Evolutionary conservation across 2,888 invertebrate species (phyloP).

Genomic region (Sturmia bella): DNA sequence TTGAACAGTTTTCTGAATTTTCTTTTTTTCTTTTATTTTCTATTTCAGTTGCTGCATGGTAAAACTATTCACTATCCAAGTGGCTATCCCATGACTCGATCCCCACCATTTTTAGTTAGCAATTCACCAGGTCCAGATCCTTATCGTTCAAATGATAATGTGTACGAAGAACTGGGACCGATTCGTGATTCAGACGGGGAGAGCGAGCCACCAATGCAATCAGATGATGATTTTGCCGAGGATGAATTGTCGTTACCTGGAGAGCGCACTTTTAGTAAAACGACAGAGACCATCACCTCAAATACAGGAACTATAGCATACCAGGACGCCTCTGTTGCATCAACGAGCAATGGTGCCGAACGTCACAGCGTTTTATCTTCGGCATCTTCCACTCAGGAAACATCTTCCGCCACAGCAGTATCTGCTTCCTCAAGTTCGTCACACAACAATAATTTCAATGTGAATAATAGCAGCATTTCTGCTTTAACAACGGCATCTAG

Average conservation of each 20-base stretch:
- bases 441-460: constrained; percentile 71
- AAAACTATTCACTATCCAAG: constrained; percentile 84
- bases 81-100: constrained; percentile 84
- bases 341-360: constrained; percentile 73
- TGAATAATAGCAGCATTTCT: constrained; percentile 12
- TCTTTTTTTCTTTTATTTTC: not conserved
- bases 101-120: constrained; percentile 87
- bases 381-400: constrained; percentile 79
- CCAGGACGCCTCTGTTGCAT: constrained; percentile 72
- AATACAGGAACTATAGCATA: constrained; percentile 74
- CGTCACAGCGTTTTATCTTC: constrained; percentile 80
- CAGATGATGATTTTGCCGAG: constrained; percentile 93
- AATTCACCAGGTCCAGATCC: constrained; percentile 87
- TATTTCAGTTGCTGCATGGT: constrained; percentile 76
- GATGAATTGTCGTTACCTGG: constrained; percentile 88
- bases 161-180: constrained; percentile 90
- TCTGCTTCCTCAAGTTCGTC: constrained; percentile 74
- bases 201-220: constrained; percentile 85
- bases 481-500: constrained; percentile 16
- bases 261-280: constrained; percentile 80
- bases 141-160: constrained; percentile 86
- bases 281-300: constrained; percentile 62
- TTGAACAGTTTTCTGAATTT: constrained; percentile 7
- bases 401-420: constrained; percentile 77
- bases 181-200: constrained; percentile 85